Base-by-base conservation (phyloP, 2,797 vertebrate species). In the Podargus strigoides region DNA sequence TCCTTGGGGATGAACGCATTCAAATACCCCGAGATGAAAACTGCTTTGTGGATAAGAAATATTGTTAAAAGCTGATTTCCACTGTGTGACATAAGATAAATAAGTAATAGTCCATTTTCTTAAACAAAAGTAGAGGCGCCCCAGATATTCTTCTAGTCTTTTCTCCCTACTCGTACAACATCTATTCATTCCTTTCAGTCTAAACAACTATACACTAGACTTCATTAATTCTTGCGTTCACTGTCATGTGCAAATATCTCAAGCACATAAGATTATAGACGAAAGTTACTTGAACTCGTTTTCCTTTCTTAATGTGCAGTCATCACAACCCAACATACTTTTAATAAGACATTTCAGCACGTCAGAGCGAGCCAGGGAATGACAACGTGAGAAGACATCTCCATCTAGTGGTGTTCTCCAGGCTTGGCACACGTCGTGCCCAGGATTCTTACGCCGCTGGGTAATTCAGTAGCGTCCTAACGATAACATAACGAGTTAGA, bases 391-490 rank as follows among this genome's bases (percentile, higher is more conserved):
- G 69, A 74, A 87, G 53, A 94, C 59, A 89, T 72, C 95, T 30
- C 96, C 96, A 97, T 87, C 95, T 97, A 96, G 89, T 62, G 96
- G 94, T 6, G 27, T 1, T 53, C 47, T 24, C 10, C 8, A 22
- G n/a, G 8, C 55, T 21, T 3, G 22, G 12, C 70, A 7, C 24
- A 3, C 3, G 0, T 19, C 5, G 0, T 4, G 32, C 7, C 14
- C 28, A 5, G 39, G 17, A 37, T 56, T 32, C 41, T 26, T 6
- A 8, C 6, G 9, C 8, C 23, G 0, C 9, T 3, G 34, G 20
- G 10, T 14, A 3, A 9, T 14, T 11, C 20, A 20, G 30, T 27
- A 23, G 24, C 28, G 12, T 1, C 0, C 0, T 22, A 58, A 5
- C 21, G 8, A 5, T 7, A 52, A 3, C 26, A 22, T 13, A 27